These are phyloP conservation scores for Cherax destructor DNA, from an alignment of 1,140 invertebrate species.

Conservation along the genomic window DNA sequence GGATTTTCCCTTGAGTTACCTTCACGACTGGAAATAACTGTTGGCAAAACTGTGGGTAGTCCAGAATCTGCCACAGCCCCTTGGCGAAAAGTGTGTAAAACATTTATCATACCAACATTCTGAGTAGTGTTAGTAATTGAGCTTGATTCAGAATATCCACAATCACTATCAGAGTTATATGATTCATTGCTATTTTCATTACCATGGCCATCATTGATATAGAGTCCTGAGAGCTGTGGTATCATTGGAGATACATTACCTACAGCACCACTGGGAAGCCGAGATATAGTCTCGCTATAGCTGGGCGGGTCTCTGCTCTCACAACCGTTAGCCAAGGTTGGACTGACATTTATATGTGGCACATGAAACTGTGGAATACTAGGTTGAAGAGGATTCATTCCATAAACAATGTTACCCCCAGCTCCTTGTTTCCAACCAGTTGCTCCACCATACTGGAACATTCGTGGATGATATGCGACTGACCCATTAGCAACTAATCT, in stretches of 20 bases:
- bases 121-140: slow-evolving; percentile 23
- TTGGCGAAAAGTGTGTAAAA: not conserved
- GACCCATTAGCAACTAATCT: slow-evolving; percentile 25
- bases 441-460: not conserved
- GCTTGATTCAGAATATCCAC: slow-evolving; percentile 19
- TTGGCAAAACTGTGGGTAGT: slow-evolving; percentile 14
- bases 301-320: slow-evolving; percentile 39
- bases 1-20: not conserved
- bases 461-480: slow-evolving; percentile 6
- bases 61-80: not conserved
- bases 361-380: not conserved
- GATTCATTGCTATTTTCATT: not conserved
- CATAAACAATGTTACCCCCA: slow-evolving; percentile 12
- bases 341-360: slow-evolving; percentile 2
- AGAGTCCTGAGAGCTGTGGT: slow-evolving; percentile 35
- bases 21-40: not conserved
- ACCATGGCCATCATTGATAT: not conserved
- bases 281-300: slow-evolving; percentile 52
- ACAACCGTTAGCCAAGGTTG: not conserved
- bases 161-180: not conserved
- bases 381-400: not conserved
- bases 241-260: slow-evolving; percentile 1
- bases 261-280: slow-evolving; percentile 8
- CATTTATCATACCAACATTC: not conserved
- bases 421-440: slow-evolving; percentile 9